Evolutionary conservation across 2,113 vertebrate genomes (phyloP), one percentile per base, ranked within the genome.

Genomic region (Syrmaticus mikado): DNA sequence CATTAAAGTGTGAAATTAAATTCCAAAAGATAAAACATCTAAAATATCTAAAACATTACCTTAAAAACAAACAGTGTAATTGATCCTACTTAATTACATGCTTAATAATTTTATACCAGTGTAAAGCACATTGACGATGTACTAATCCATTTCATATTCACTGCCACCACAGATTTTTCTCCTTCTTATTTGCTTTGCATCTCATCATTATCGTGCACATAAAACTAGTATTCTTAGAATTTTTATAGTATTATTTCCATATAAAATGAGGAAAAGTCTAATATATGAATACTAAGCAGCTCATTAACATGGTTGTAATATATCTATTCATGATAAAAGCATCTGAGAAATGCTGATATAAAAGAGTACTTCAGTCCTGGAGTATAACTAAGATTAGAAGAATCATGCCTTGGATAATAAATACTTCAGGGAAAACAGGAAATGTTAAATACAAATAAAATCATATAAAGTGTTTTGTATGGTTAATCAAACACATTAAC

Each of bases 221-320:
- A 97, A 97, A 97, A 97, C 96, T 93, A 92, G 81, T 95, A 92
- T 97, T 79, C 91, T 90, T 96, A 76, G 90, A 95, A 96, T 98
- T 98, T 98, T 98, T 97, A 97, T 97, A 97, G 95, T 97, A 92
- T 76, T 93, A 97, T 97, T 97, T 96, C 93, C 93, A 96, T 97
- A 97, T 97, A 94, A 90, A 96, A 96, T 96, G 92, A 95, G 93
- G 89, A 93, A 94, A 96, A 97, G 96, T 96, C 94, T 96, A 97
- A 97, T 92, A 72, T 78, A 82, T 96, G 97, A 96, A 98, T 96
- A 84, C 89, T 91, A 87, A 96, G 71, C 68, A 96, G 90, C 66
- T 95, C 84, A 87, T 97, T 96, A 95, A 61, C 68, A 55, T 80
- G 43, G 50, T 71, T 93, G 34, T 95, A 82, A 94, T 93, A 90